Evolutionary conservation across 92 coral and sea anemone species (phyloP).

Genomic region (Parazoanthus darwini): DNA sequence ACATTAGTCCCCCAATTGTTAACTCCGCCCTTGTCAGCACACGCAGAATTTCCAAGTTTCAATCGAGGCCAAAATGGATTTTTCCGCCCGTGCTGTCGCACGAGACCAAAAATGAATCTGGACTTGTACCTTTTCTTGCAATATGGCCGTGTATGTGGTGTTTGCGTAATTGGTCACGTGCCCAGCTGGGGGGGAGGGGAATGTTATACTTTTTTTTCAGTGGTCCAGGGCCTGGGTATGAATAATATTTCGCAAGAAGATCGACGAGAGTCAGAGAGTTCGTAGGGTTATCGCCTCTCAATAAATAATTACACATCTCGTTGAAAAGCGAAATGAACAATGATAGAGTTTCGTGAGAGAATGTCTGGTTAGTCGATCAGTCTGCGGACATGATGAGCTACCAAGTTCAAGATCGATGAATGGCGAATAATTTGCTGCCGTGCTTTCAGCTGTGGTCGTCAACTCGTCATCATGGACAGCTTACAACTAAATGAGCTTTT

Average conservation of each 20-base stretch:
- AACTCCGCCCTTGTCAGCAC: neutral
- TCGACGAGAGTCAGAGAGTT: neutral
- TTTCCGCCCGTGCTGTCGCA: neutral
- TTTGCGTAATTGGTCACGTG: no score
- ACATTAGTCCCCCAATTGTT: neutral
- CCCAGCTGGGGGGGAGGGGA: no score
- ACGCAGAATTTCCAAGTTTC: neutral
- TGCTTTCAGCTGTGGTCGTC: neutral
- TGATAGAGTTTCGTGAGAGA: neutral
- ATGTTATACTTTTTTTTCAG: no score
- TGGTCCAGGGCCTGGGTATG: no score
- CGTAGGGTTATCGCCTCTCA: no score
- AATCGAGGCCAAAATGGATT: neutral
- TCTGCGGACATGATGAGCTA: neutral
- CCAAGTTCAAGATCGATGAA: neutral
- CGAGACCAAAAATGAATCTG: no score
- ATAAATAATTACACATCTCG: neutral
- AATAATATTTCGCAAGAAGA: no score
- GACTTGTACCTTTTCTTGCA: neutral
- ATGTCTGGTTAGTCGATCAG: neutral
- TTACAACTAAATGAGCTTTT: constrained; percentile 81
- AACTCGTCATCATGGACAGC: constrained; percentile 60
- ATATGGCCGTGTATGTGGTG: neutral
- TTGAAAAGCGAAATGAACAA: neutral
- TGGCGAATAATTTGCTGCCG: neutral